Evolutionary conservation across 2,888 invertebrate species (phyloP), one percentile per base, ranked within the genome.

Genomic region (Parascotia fuliginaria): DNA sequence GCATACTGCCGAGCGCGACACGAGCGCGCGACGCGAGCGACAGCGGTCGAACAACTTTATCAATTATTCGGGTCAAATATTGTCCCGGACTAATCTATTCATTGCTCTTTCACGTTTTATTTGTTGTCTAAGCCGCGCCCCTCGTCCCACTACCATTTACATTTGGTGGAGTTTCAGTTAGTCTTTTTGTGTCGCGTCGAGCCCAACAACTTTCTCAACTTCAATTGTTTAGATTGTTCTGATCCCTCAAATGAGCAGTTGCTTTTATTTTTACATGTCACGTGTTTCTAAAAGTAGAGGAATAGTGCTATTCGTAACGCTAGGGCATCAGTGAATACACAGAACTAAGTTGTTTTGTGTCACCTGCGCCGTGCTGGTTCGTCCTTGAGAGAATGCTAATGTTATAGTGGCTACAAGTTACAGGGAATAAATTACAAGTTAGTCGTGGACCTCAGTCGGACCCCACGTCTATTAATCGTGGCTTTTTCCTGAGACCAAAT

Each of bases 11-110:
- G n/a, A n/a, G 9, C 13, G 13, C 5, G 11, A n/a, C 1, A 7
- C 32, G 14, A 7, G 5, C 9, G 2, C 13, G 5, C 7, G 13
- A 7, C 24, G 1, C 24, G 24, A 3, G 24, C 3, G 24, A 3
- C 3, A 9, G 24, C 24, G 41, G 37, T 46, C 65, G 47, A 47
- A 41, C 47, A 78, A 79, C 79, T 83, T 81, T 66, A 62, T 64
- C 80, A 79, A 81, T 81, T 76, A 80, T 59, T 57, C 70, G 60
- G 55, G 56, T 71, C 71, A 72, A 77, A 77, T 74, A 81, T 78
- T 75, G 75, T 69, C 64, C 73, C 56, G 57, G 50, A 54, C 55
- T 77, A 75, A 79, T 81, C 64, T 79, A 79, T 79, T 78, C 82
- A 78, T 77, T 71, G 75, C 60, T 68, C 60, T 62, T 60, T 52